Evolutionary conservation across 2,888 invertebrate species (phyloP).

Genomic region (Cantharis rustica): DNA sequence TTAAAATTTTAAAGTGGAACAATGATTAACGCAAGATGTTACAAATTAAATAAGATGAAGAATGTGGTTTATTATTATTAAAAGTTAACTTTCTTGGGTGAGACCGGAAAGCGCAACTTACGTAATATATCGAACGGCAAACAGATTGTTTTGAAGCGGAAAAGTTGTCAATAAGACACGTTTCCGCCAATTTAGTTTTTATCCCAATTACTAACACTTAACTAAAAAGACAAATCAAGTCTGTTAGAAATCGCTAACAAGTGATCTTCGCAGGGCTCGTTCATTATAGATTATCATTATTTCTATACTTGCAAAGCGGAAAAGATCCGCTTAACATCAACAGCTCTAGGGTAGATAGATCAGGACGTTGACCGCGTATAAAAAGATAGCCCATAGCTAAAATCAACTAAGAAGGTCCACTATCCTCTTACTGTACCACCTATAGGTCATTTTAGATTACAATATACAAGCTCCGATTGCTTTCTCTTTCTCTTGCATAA

Average conservation of each 20-base stretch:
- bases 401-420: constrained; percentile 27
- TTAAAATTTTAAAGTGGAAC: neutral
- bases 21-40: neutral
- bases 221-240: neutral
- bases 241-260: neutral
- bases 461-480: constrained; percentile 5
- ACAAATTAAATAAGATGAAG: neutral
- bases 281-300: constrained; percentile 15
- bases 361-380: constrained; percentile 37
- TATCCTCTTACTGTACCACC: constrained; percentile 27
- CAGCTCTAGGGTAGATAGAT: constrained; percentile 32
- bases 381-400: constrained; percentile 33
- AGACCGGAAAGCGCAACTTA: constrained; percentile 16
- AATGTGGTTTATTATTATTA: neutral
- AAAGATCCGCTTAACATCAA: constrained; percentile 34
- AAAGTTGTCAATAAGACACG: constrained; percentile 22
- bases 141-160: constrained; percentile 9
- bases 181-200: constrained; percentile 24
- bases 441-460: constrained; percentile 15
- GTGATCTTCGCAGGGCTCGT: neutral
- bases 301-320: constrained; percentile 24
- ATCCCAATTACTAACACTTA: constrained; percentile 9
- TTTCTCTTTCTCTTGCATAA: constrained; percentile 21
- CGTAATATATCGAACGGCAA: constrained; percentile 7
- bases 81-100: constrained; percentile 6